Evolutionary conservation across 2,888 invertebrate genomes (phyloP), one percentile per base, ranked within the genome.

Genomic region (Archaeoteleia sp.): DNA sequence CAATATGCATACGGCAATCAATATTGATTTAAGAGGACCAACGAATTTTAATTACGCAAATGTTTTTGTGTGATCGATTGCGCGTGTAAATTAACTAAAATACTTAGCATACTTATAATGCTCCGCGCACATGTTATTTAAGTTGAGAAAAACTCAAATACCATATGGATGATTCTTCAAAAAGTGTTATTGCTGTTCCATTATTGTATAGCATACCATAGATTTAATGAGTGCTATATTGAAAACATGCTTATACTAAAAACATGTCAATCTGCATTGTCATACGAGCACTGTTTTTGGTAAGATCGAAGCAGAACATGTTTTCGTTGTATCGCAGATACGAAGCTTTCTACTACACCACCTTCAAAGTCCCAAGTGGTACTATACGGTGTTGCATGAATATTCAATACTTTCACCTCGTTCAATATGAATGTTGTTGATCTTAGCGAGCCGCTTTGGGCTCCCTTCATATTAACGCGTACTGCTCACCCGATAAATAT

Each of bases 361-460:
- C 67, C 63, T 67, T 48, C 65, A 51, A 71, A 58, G 63, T 51
- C 72, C 70, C 65, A 63, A 67, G 63, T 70, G 51, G 53, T 34
- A 30, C 62, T 72, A 75, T 78, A 77, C 70, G 76, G 72, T 78
- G 73, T 70, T 40, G 62, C 76, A 81, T 82, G 81, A 81, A 82
- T 82, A 81, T 82, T 82, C 80, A 82, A 76, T 74, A 78, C 78
- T 76, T 68, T 77, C 73, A 75, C 77, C 78, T 77, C 79, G 78
- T 81, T 82, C 82, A 82, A 82, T 82, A 82, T 82, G 82, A 82
- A 82, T 81, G 79, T 78, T 79, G 81, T 82, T 80, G 80, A 81
- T 82, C 81, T 82, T 79, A 78, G 76, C 74, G 74, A 73, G 75
- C 73, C 74, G 76, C 71, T 74, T 79, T 77, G 73, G 72, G 68